These are phyloP conservation scores for Notothenia rossii DNA, from an alignment of 2,113 vertebrate genomes.

Conservation along the genomic window DNA sequence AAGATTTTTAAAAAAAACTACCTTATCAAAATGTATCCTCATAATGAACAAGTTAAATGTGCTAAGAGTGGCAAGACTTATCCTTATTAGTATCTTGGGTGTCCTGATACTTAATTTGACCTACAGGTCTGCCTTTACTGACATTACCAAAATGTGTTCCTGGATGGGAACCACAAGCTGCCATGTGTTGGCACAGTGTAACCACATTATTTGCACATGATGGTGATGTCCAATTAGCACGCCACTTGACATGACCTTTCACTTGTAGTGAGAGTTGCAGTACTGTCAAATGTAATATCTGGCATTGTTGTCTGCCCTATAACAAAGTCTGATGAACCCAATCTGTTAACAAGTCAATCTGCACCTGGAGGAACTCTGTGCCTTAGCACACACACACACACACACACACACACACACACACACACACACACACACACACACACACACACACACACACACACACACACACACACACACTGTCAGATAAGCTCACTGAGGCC, in stretches of 20 bases:
- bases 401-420: conserved; percentile 7
- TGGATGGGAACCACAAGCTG: background rate
- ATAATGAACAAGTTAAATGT: background rate
- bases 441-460: background rate
- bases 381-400: conserved; percentile 30
- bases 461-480: conserved; percentile 32
- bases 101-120: background rate
- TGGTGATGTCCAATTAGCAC: background rate
- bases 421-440: conserved; percentile 8
- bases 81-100: background rate
- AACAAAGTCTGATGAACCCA: conserved; percentile 11
- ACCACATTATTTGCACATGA: background rate
- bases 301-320: background rate
- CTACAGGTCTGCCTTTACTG: conserved; percentile 1
- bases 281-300: background rate
- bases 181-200: background rate
- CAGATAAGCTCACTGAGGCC: conserved; percentile 81
- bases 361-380: conserved; percentile 46
- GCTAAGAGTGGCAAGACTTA: background rate
- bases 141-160: background rate
- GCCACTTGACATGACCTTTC: background rate
- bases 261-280: background rate
- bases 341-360: conserved; percentile 24
- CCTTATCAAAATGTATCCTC: background rate
- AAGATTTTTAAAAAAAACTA: background rate